phyloP scores from a whole-genome alignment of 2,888 invertebrate species.

The Epinotia brunnichana region DNA sequence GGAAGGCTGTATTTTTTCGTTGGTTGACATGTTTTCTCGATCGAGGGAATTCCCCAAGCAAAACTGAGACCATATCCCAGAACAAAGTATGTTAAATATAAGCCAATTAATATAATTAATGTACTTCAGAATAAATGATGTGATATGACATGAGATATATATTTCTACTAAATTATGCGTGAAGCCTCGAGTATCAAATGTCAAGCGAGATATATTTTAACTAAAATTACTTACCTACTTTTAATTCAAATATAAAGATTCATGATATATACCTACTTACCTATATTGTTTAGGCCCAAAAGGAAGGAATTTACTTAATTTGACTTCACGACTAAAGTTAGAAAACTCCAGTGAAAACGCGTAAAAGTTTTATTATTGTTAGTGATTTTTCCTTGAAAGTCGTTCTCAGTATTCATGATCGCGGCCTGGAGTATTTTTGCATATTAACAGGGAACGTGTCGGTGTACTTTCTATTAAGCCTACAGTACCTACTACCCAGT shows the following conservation, averaged over 20 bases:
- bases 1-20: no score
- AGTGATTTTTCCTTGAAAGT: constrained; percentile 24
- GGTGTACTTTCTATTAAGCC: not conserved
- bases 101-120: not conserved
- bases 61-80: no score
- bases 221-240: no score
- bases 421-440: constrained; percentile 17
- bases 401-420: constrained; percentile 32
- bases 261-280: no score
- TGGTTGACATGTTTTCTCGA: no score
- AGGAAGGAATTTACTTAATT: constrained; percentile 1
- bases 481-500: no score
- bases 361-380: constrained; percentile 26
- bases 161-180: not conserved
- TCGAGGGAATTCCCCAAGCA: not conserved
- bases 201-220: not conserved
- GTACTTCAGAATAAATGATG: not conserved
- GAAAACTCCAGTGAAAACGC: not conserved
- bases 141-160: not conserved
- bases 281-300: not conserved
- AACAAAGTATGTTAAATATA: no score
- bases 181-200: not conserved
- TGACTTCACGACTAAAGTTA: constrained; percentile 10
- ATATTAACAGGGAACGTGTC: not conserved
- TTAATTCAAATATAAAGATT: not conserved